A percentile compares a stretch with the other conserved stretches of the same genome.
Conservation (phyloP, 92 coral and sea anemone genomes). For the Parazoanthus darwini region DNA sequence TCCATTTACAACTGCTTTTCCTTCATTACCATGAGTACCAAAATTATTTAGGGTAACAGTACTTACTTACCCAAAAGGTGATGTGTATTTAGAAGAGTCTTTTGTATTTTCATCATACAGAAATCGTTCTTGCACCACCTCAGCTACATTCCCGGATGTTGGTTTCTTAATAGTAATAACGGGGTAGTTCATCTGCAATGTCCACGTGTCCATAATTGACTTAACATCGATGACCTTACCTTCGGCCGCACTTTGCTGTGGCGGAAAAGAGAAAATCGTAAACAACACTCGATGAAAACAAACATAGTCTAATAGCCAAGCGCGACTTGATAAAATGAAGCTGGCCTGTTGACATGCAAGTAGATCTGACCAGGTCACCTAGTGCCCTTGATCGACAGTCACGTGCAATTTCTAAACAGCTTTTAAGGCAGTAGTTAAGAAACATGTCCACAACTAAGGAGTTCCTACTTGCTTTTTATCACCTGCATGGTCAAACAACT, state of each 20-base stretch:
- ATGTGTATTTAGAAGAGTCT: constrained; percentile 24
- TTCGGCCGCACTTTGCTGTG: constrained; percentile 53
- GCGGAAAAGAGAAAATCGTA: not conserved
- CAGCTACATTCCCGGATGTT: constrained; percentile 22
- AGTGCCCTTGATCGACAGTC: too few relatives aligned
- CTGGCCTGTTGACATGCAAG: not conserved
- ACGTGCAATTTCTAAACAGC: not conserved
- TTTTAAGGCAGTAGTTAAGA: too few relatives aligned
- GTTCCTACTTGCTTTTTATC: too few relatives aligned
- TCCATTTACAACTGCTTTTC: too few relatives aligned
- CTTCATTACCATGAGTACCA: too few relatives aligned
- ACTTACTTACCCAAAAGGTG: constrained; percentile 51
- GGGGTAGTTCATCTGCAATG: constrained; percentile 62
- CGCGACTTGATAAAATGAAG: too few relatives aligned
- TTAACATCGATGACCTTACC: constrained; percentile 41
- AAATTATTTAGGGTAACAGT: not conserved
- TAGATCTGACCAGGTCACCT: not conserved
- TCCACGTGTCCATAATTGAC: constrained; percentile 64
- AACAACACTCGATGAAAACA: not conserved
- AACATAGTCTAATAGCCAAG: too few relatives aligned
- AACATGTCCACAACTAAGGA: too few relatives aligned
- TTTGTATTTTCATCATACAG: constrained; percentile 31
- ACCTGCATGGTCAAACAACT: too few relatives aligned
- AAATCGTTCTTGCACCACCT: constrained; percentile 54
- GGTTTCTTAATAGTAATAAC: constrained; percentile 41